Evolutionary conservation across 2,797 vertebrate genomes (phyloP).

Genomic region (Hybognathus amarus): DNA sequence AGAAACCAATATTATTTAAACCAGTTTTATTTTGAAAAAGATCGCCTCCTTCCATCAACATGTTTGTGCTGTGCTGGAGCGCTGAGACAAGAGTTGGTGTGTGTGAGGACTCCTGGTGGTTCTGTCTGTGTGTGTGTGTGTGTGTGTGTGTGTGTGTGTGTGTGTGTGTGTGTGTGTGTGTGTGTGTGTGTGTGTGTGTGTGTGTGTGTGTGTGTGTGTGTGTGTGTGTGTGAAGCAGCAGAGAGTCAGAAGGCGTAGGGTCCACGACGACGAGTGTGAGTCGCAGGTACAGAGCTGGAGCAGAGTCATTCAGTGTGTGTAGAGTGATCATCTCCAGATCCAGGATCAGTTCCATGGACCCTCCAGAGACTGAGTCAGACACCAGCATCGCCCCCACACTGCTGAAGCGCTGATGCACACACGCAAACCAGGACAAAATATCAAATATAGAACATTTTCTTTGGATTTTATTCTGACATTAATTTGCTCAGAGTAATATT

Average conservation of each 20-base stretch:
- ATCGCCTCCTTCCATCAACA: too few relatives aligned
- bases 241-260: slow-evolving; percentile 88
- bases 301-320: slow-evolving; percentile 87
- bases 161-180: slow-evolving; percentile 30
- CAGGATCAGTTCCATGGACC: slow-evolving; percentile 92
- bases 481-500: too few relatives aligned
- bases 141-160: too few relatives aligned
- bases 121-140: too few relatives aligned
- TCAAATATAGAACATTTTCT: too few relatives aligned
- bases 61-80: neutral
- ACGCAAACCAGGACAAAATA: too few relatives aligned
- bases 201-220: too few relatives aligned
- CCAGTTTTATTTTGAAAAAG: neutral
- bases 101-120: too few relatives aligned
- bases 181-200: too few relatives aligned
- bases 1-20: neutral
- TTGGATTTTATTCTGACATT: too few relatives aligned
- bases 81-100: neutral
- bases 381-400: slow-evolving; percentile 93
- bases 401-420: slow-evolving; percentile 84
- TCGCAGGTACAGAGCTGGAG: slow-evolving; percentile 90
- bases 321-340: slow-evolving; percentile 98
- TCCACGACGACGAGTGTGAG: slow-evolving; percentile 94
- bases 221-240: slow-evolving; percentile 60
- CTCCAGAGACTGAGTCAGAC: slow-evolving; percentile 87